Conservation (phyloP, 2,797 vertebrate species). For the Artibeus lituratus region DNA sequence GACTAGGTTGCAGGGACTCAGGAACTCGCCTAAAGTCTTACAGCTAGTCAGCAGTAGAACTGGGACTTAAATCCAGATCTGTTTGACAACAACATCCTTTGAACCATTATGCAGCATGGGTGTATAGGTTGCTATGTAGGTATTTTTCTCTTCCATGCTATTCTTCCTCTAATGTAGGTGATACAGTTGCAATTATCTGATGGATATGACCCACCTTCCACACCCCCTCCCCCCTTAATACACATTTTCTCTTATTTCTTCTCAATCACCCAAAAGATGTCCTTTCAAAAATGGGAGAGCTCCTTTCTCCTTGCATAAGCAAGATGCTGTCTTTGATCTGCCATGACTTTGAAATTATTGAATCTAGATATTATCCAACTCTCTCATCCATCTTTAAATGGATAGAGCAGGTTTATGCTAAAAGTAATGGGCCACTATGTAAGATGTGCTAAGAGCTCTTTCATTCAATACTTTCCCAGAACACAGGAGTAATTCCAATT, state of each 20-base stretch:
- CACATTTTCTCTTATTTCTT: conserved; percentile 26
- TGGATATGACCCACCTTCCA: background rate
- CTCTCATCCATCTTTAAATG: conserved; percentile 73
- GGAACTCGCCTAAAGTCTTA: background rate
- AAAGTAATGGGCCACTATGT: conserved; percentile 75
- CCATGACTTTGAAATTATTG: conserved; percentile 62
- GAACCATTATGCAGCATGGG: background rate
- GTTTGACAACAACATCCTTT: background rate
- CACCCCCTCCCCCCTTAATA: background rate
- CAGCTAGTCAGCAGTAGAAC: background rate
- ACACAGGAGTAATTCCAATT: conserved; percentile 81
- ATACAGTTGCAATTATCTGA: background rate
- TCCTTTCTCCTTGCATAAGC: background rate
- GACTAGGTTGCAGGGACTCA: background rate
- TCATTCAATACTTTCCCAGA: conserved; percentile 82
- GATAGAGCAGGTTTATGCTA: conserved; percentile 75
- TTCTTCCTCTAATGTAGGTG: background rate
- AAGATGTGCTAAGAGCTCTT: conserved; percentile 76
- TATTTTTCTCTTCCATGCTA: background rate
- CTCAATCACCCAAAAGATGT: background rate
- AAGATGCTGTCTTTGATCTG: conserved; percentile 76
- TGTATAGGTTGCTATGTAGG: background rate
- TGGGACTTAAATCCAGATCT: background rate
- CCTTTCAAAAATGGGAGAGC: background rate
- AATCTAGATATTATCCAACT: conserved; percentile 68